Evolutionary conservation across 2,888 invertebrate species (phyloP), one percentile per base, ranked within the genome.

Genomic region (Ecliptopera silaceata): DNA sequence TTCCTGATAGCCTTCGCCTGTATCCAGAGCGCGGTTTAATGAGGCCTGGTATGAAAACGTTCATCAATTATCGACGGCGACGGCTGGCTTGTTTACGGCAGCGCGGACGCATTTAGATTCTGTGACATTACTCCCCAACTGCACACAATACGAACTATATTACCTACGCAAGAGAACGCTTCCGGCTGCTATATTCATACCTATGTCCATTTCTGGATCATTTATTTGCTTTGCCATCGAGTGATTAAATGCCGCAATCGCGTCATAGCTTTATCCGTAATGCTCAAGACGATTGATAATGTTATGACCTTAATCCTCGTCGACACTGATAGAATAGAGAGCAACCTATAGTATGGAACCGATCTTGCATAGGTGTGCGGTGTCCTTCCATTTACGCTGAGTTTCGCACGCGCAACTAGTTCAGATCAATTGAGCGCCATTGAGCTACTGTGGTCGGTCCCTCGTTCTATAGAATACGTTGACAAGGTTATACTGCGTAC

Each of bases 1-100:
- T 78, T 76, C 66, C 68, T 72, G 69, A 70, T 80, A 83, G 83
- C 89, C 90, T 89, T 88, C 86, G 75, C 69, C 74, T 67, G 75
- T 80, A 88, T 89, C 79, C 83, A 84, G 88, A 84, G 85, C 89
- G 82, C 80, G 80, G 80, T 85, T 83, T 90, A 90, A 91, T 88
- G 89, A 91, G 85, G 83, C 75, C 72, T 79, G 79, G 77, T 78
- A 87, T 84, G 87, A 84, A 86, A 89, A 85, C 82, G 87, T 83
- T 84, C 84, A 83, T 89, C 89, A 89, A 90, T 91, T 90, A 90
- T 88, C 89, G 88, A 82, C 82, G 78, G 84, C 77, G 83, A 82
- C 82, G 80, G 82, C 75, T 70, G 77, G 76, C 82, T 82, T 88
- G 88, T 89, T 90, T 90, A 88, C 88, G 78, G 84, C 80, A 81